phyloP scores from a whole-genome alignment of 1,140 invertebrate genomes.

The Drosophila orena region DNA sequence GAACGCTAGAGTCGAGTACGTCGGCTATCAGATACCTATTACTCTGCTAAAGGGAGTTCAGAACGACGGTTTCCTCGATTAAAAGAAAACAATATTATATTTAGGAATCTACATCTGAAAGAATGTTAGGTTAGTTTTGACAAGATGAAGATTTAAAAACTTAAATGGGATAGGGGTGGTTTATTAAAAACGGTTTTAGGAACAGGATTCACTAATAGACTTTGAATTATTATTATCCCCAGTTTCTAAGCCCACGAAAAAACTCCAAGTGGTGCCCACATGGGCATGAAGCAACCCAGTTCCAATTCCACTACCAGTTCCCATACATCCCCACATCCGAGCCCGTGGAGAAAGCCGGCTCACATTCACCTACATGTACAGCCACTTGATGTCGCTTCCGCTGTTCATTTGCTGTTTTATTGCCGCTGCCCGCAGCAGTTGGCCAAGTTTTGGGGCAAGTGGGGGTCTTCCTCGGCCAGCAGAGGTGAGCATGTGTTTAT shows the following conservation, averaged over 20 bases:
- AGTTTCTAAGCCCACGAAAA: background rate
- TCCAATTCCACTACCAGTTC: slow-evolving; percentile 1
- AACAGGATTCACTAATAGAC: background rate
- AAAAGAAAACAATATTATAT: too few relatives aligned
- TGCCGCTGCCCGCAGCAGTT: slow-evolving; percentile 58
- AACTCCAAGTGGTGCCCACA: slow-evolving; percentile 1
- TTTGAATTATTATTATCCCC: background rate
- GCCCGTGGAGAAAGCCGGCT: slow-evolving; percentile 29
- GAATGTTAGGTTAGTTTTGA: too few relatives aligned
- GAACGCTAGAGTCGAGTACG: too few relatives aligned
- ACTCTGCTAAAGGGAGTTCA: too few relatives aligned
- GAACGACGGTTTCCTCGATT: too few relatives aligned
- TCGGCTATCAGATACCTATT: too few relatives aligned
- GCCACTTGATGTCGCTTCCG: slow-evolving; percentile 75
- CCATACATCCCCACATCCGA: slow-evolving; percentile 23
- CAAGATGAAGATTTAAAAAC: too few relatives aligned
- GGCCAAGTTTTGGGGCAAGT: slow-evolving; percentile 23
- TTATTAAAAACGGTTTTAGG: too few relatives aligned
- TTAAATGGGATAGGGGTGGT: too few relatives aligned
- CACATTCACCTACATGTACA: slow-evolving; percentile 29
- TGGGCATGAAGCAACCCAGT: slow-evolving; percentile 19
- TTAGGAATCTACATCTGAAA: too few relatives aligned
- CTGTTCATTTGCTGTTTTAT: slow-evolving; percentile 81
- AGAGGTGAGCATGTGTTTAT: slow-evolving; percentile 46
- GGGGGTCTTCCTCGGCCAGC: slow-evolving; percentile 13